These are phyloP conservation scores for Orycteropus afer DNA, from an alignment of 2,113 vertebrate species.

Conservation along the genomic window DNA sequence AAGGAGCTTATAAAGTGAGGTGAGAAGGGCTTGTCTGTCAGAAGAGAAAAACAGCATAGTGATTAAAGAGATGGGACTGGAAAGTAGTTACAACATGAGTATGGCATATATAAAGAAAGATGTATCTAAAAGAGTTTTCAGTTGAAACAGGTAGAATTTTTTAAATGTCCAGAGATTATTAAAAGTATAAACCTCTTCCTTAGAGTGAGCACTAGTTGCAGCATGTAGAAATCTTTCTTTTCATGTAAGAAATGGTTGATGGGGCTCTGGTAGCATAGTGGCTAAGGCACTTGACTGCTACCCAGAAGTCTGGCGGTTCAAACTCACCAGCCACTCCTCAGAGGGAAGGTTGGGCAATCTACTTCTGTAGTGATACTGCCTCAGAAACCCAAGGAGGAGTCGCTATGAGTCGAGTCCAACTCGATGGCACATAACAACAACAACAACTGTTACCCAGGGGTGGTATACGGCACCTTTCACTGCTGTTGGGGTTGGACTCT, in stretches of 20 bases:
- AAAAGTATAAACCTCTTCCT: neutral
- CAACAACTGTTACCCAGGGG: no score
- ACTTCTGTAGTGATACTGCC: no score
- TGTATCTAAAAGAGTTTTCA: neutral
- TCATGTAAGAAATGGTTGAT: neutral
- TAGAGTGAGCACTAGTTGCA: neutral
- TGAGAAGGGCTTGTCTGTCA: neutral
- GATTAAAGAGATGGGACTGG: neutral
- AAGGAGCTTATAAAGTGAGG: neutral
- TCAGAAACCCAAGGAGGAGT: no score
- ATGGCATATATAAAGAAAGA: neutral
- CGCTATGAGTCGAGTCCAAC: no score
- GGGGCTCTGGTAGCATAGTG: no score
- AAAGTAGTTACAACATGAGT: no score
- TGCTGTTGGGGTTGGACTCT: slow-evolving; percentile 29
- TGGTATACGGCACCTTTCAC: fast-evolving
- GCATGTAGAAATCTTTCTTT: neutral
- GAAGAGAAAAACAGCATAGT: neutral
- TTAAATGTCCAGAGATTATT: neutral
- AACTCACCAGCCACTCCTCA: no score
- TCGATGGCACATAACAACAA: no score
- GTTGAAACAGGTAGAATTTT: neutral
- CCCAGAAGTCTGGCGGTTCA: no score
- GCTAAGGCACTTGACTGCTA: no score
- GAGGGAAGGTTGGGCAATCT: no score